Percentiles rank a stretch among this genome's conserved stretches.
Evolutionary conservation across 1,140 invertebrate species (phyloP).

Genomic region (Colletes latitarsis): DNA sequence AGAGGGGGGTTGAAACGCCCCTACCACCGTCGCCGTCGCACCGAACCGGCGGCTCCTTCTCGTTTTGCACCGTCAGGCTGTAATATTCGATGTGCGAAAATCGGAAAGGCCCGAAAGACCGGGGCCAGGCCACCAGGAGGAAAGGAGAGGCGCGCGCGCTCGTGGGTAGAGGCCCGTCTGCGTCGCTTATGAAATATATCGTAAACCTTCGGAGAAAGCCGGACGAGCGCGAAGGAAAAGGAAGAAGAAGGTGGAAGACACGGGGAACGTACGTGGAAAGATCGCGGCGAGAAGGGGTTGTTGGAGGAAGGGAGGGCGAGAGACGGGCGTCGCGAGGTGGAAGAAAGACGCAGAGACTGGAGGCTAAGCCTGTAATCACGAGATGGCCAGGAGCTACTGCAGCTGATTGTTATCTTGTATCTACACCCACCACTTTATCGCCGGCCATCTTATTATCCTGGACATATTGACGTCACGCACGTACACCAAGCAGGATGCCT

Average conservation of each 20-base stretch:
- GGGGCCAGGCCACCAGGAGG: neutral
- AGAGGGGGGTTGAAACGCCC: conserved; percentile 9
- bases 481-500: conserved; percentile 67
- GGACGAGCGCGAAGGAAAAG: conserved; percentile 18
- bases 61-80: conserved; percentile 57
- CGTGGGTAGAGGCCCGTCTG: conserved; percentile 42
- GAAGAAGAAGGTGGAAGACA: conserved; percentile 1
- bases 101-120: conserved; percentile 52
- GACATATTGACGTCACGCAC: conserved; percentile 80
- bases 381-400: conserved; percentile 81
- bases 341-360: conserved; percentile 61
- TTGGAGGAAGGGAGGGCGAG: conserved; percentile 23
- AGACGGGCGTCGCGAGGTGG: neutral
- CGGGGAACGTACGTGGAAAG: conserved; percentile 14
- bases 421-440: conserved; percentile 81
- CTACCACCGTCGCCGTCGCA: conserved; percentile 52
- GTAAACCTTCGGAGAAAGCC: conserved; percentile 47
- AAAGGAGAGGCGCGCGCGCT: conserved; percentile 2
- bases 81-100: conserved; percentile 72
- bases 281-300: neutral
- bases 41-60: conserved; percentile 57
- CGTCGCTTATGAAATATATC: conserved; percentile 62
- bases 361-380: conserved; percentile 79
- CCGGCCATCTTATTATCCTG: conserved; percentile 79
- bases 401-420: conserved; percentile 81